Percentiles rank a stretch among this genome's conserved stretches.
phyloP scores from a whole-genome alignment of 1,140 invertebrate genomes.

The Leptonema lineaticorne region DNA sequence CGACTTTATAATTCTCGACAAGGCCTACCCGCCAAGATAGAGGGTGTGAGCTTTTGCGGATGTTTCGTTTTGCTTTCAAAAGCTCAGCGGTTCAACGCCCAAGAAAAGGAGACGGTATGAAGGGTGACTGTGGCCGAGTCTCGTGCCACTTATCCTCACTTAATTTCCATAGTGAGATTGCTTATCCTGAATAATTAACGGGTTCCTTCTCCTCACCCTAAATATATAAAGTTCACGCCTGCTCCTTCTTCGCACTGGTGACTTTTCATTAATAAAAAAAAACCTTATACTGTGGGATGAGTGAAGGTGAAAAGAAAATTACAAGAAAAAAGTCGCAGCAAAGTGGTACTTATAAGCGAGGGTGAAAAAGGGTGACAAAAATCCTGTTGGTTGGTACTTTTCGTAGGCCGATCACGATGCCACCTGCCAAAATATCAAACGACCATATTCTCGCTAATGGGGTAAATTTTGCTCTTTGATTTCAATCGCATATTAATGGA shows the following conservation, averaged over 20 bases:
- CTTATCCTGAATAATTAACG: conserved; percentile 42
- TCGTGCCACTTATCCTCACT: conserved; percentile 37
- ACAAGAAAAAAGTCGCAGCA: not conserved
- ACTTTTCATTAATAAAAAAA: too few species aligned
- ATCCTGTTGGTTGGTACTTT: too few species aligned
- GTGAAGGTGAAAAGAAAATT: not conserved
- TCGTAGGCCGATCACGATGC: conserved; percentile 22
- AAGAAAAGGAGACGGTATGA: too few species aligned
- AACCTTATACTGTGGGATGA: not conserved
- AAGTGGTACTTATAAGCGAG: not conserved
- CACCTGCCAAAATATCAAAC: conserved; percentile 5
- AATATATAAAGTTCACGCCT: too few species aligned
- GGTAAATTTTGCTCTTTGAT: not conserved
- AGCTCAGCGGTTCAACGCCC: too few species aligned
- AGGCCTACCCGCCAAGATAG: too few species aligned
- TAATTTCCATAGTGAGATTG: conserved; percentile 42
- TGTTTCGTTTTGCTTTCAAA: conserved; percentile 35
- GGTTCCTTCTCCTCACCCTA: conserved; percentile 30
- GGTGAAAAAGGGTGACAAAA: conserved; percentile 10
- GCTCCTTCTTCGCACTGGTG: conserved; percentile 18
- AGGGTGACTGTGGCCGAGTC: not conserved
- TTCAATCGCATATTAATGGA: not conserved
- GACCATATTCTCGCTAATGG: conserved; percentile 17
- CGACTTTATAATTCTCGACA: conserved; percentile 35
- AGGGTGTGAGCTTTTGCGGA: conserved; percentile 23